phyloP scores from a whole-genome alignment of 2,888 invertebrate species.

The Mythimna lalbum region DNA sequence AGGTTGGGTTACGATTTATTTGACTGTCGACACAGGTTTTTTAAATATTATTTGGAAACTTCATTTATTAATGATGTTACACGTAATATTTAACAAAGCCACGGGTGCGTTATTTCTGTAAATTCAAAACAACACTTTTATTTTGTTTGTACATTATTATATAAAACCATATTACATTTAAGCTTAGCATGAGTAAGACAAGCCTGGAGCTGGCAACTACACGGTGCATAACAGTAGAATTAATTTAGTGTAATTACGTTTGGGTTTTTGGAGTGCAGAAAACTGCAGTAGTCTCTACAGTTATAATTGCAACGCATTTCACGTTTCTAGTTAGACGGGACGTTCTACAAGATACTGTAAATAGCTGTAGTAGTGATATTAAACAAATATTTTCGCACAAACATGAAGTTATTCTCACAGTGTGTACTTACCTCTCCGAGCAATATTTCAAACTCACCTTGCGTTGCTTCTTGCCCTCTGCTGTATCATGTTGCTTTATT shows the following conservation, averaged over 20 bases:
- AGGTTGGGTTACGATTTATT: slow-evolving; percentile 68
- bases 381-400: slow-evolving; percentile 57
- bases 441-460: slow-evolving; percentile 80
- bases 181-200: slow-evolving; percentile 43
- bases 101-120: slow-evolving; percentile 13
- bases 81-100: slow-evolving; percentile 60
- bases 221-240: slow-evolving; percentile 51
- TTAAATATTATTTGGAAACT: slow-evolving; percentile 58
- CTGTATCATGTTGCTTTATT: slow-evolving; percentile 76
- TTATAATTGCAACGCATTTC: slow-evolving; percentile 46
- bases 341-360: slow-evolving; percentile 35
- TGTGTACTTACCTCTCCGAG: slow-evolving; percentile 65
- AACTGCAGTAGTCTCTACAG: slow-evolving; percentile 42
- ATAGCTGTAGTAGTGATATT: slow-evolving; percentile 49
- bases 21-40: slow-evolving; percentile 58
- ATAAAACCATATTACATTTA: slow-evolving; percentile 34
- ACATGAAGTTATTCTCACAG: slow-evolving; percentile 69
- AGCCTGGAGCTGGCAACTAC: slow-evolving; percentile 43
- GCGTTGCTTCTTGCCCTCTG: slow-evolving; percentile 74
- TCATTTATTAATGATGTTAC: slow-evolving; percentile 69
- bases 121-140: slow-evolving; percentile 5
- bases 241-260: slow-evolving; percentile 52
- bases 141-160: neutral
- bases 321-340: slow-evolving; percentile 35
- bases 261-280: slow-evolving; percentile 46